Percentiles rank a stretch among this genome's conserved stretches.
phyloP scores from a whole-genome alignment of 2,113 vertebrate genomes.

The Podilymbus podiceps region DNA sequence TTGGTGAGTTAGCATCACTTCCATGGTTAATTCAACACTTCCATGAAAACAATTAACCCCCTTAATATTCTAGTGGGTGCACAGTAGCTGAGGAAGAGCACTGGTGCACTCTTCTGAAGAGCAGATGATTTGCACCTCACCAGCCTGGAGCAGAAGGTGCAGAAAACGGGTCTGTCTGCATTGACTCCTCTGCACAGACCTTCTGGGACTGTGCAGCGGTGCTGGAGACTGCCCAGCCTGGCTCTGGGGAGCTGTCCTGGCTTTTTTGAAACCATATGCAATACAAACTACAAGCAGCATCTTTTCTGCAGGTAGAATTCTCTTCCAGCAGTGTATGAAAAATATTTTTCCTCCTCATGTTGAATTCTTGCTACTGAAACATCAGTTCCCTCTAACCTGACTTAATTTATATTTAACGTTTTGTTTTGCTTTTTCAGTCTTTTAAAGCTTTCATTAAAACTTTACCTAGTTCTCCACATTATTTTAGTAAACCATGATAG shows the following conservation, averaged over 20 bases:
- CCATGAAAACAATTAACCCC: neutral
- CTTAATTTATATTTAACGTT: constrained; percentile 9
- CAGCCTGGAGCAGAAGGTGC: neutral
- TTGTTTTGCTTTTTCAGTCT: neutral
- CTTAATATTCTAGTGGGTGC: neutral
- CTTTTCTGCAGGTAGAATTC: neutral
- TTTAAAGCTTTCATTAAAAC: neutral
- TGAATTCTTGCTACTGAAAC: neutral
- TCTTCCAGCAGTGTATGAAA: neutral
- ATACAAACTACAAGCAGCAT: neutral
- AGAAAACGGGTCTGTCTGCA: neutral
- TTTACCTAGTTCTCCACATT: neutral
- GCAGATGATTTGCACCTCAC: neutral
- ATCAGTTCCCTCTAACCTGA: neutral
- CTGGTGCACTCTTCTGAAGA: neutral
- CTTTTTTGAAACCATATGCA: neutral
- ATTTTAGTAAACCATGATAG: neutral
- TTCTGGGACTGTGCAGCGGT: neutral
- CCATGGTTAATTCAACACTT: neutral
- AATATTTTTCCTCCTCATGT: neutral
- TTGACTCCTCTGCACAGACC: neutral
- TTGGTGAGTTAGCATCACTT: neutral
- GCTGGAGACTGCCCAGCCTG: neutral
- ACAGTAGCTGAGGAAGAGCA: neutral
- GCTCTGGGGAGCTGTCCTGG: neutral